Conservation (phyloP, 2,113 vertebrate genomes). For the Phalacrocorax brasilianus region DNA sequence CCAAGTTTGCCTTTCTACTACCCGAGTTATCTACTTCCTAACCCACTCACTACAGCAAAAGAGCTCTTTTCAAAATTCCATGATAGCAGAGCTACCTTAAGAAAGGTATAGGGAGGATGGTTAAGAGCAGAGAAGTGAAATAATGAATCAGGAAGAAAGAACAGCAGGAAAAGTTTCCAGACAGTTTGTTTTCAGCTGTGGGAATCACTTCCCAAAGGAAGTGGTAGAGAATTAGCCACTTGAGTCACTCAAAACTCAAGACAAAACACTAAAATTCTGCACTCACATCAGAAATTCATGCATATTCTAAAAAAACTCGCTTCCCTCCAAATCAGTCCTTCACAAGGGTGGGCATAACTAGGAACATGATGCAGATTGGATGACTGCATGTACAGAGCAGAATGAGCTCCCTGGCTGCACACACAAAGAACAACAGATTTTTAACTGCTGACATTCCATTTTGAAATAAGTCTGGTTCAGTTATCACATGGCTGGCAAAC, state of each 20-base stretch:
- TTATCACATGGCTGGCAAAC: background rate
- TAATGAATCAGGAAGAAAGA: background rate
- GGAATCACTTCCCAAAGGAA: slow-evolving; percentile 65
- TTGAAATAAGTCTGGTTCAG: background rate
- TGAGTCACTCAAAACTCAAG: background rate
- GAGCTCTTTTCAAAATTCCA: background rate
- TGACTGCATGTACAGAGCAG: background rate
- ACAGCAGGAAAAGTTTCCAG: slow-evolving; percentile 48
- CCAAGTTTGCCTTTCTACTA: background rate
- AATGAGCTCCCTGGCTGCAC: background rate
- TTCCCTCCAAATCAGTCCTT: background rate
- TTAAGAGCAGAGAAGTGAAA: background rate
- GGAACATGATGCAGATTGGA: background rate
- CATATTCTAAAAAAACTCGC: background rate
- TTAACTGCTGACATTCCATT: background rate
- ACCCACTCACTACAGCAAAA: background rate
- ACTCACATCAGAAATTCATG: background rate
- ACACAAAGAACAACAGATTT: background rate
- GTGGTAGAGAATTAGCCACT: background rate
- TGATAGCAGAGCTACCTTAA: background rate
- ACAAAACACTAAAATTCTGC: background rate
- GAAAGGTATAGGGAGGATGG: background rate
- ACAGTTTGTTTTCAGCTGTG: slow-evolving; percentile 24
- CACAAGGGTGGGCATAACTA: background rate
- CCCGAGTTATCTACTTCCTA: background rate